Evolutionary conservation across 2,888 invertebrate genomes (phyloP).

Genomic region (Willowsia nigromaculata): DNA sequence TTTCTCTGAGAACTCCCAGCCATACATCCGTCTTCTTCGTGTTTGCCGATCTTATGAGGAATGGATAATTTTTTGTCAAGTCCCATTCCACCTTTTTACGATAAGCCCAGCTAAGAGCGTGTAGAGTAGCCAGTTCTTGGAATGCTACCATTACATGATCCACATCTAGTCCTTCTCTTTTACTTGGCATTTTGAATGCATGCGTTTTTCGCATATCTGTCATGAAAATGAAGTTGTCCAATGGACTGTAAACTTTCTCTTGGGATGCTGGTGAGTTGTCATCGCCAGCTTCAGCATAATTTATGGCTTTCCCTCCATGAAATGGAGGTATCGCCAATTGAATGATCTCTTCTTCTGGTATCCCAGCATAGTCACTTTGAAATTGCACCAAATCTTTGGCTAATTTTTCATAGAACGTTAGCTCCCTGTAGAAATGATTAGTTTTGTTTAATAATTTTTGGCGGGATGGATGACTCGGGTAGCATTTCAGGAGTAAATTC

Average conservation of each 20-base stretch:
- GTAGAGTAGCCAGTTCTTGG: constrained; percentile 71
- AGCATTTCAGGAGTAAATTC: constrained; percentile 71
- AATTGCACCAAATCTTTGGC: constrained; percentile 59
- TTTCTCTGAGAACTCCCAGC: constrained; percentile 8
- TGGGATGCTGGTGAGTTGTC: neutral
- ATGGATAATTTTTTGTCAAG: constrained; percentile 17
- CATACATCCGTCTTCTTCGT: neutral
- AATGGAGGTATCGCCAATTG: neutral
- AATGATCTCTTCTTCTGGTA: neutral
- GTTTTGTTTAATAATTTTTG: constrained; percentile 59
- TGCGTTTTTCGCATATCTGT: constrained; percentile 22
- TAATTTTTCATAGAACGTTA: constrained; percentile 52
- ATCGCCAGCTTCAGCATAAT: neutral
- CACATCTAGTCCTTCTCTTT: constrained; percentile 66
- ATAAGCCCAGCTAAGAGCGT: constrained; percentile 55
- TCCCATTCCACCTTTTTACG: constrained; percentile 20
- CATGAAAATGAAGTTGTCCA: constrained; percentile 60
- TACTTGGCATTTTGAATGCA: constrained; percentile 75
- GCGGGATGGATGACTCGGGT: constrained; percentile 62
- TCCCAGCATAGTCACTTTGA: constrained; percentile 17
- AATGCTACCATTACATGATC: constrained; percentile 72
- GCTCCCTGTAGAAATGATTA: constrained; percentile 71
- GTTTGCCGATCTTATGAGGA: neutral
- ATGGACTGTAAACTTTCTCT: constrained; percentile 40
- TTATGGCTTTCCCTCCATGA: constrained; percentile 24